These are phyloP conservation scores for Heterodera carotae DNA, from an alignment of 1,140 invertebrate genomes.

Conservation along the genomic window DNA sequence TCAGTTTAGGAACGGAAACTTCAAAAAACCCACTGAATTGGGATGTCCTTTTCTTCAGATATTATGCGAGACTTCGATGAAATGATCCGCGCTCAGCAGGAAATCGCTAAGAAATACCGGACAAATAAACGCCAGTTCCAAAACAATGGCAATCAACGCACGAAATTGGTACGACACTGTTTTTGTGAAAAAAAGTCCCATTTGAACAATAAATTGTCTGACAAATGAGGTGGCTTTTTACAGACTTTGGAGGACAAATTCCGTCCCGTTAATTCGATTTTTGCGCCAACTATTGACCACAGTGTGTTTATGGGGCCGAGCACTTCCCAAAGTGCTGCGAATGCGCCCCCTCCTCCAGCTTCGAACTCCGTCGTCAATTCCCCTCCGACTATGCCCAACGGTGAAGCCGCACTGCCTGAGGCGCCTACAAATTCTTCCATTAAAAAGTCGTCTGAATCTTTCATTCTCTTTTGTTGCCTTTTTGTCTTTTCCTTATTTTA, in stretches of 20 bases:
- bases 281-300: background rate
- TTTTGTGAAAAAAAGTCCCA: too few species aligned
- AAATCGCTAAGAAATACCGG: background rate
- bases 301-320: background rate
- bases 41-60: too few species aligned
- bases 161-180: background rate
- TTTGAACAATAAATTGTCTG: background rate
- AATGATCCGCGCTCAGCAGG: slow-evolving; percentile 3
- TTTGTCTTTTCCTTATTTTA: too few species aligned
- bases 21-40: too few species aligned
- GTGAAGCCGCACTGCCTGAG: background rate
- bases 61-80: slow-evolving; percentile 4
- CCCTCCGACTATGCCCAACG: background rate
- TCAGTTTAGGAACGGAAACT: background rate
- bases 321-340: background rate
- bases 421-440: background rate
- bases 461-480: background rate
- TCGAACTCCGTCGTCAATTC: background rate
- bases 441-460: background rate
- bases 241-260: background rate
- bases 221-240: background rate
- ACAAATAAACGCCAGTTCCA: background rate
- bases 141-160: background rate
- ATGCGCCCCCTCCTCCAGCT: background rate
- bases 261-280: background rate